These are phyloP conservation scores for Bibio marci DNA, from an alignment of 2,888 invertebrate species.

Conservation along the genomic window DNA sequence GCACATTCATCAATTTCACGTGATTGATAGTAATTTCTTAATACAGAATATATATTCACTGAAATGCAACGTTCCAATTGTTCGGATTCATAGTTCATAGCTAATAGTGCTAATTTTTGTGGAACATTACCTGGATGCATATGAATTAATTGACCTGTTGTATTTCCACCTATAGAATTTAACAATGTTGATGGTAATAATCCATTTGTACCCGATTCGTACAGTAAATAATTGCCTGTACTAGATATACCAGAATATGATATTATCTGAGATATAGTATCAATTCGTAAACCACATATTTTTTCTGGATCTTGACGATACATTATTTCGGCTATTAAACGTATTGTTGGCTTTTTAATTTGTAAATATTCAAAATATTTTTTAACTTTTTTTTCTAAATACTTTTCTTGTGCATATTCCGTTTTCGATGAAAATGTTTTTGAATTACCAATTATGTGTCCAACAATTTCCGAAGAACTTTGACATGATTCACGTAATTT, in stretches of 20 bases:
- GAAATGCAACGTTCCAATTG: slow-evolving; percentile 52
- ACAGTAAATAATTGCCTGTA: slow-evolving; percentile 60
- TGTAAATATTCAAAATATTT: slow-evolving; percentile 79
- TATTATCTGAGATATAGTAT: slow-evolving; percentile 78
- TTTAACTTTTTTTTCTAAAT: slow-evolving; percentile 84
- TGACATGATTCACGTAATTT: slow-evolving; percentile 57
- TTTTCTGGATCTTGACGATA: slow-evolving; percentile 61
- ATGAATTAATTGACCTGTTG: slow-evolving; percentile 48
- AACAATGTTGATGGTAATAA: slow-evolving; percentile 67
- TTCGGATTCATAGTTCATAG: slow-evolving; percentile 61
- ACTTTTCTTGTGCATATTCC: slow-evolving; percentile 85
- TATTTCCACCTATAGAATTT: slow-evolving; percentile 51
- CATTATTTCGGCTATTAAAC: slow-evolving; percentile 70
- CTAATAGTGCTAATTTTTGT: slow-evolving; percentile 58
- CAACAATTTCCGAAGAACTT: slow-evolving; percentile 69
- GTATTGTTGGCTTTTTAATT: slow-evolving; percentile 61
- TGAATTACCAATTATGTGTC: slow-evolving; percentile 76
- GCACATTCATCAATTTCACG: slow-evolving; percentile 21
- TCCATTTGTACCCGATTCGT: slow-evolving; percentile 80
- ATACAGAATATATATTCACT: slow-evolving; percentile 58
- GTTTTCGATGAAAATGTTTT: slow-evolving; percentile 81
- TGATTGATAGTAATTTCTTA: slow-evolving; percentile 50
- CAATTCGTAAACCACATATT: slow-evolving; percentile 61
- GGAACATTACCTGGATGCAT: slow-evolving; percentile 68
- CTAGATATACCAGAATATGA: slow-evolving; percentile 65